Percentiles rank a stretch among this genome's conserved stretches.
phyloP scores from a whole-genome alignment of 1,140 invertebrate species.

The Mylabris phalerata region DNA sequence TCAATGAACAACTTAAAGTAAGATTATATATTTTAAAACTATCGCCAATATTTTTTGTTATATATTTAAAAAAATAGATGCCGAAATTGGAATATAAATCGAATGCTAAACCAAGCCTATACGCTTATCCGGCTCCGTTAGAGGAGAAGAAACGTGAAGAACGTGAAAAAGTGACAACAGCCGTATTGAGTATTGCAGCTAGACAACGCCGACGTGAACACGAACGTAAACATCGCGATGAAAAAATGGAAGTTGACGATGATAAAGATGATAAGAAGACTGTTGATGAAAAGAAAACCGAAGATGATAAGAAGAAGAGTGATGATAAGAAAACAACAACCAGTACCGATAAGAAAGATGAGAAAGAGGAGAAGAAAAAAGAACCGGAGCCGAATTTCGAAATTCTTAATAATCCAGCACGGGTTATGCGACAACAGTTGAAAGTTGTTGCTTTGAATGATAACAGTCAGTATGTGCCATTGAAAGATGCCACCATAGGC shows the following conservation, averaged over 20 bases:
- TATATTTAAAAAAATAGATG: conserved; percentile 56
- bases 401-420: conserved; percentile 88
- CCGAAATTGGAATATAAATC: conserved; percentile 91
- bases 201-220: conserved; percentile 75
- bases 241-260: conserved; percentile 48
- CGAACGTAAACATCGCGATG: conserved; percentile 50
- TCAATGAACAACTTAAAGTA: conserved; percentile 86
- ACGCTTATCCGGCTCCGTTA: conserved; percentile 92
- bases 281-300: conserved; percentile 34
- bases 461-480: conserved; percentile 68
- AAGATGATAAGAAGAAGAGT: conserved; percentile 39
- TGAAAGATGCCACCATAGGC: conserved; percentile 90
- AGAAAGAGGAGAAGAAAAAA: conserved; percentile 62
- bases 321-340: conserved; percentile 28
- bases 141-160: conserved; percentile 98
- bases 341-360: conserved; percentile 40
- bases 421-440: conserved; percentile 88
- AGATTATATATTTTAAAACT: neutral
- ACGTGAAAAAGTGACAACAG: conserved; percentile 91
- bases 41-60: neutral
- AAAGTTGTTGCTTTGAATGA: conserved; percentile 81
- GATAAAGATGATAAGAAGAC: conserved; percentile 50
- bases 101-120: conserved; percentile 88
- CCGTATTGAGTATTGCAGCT: conserved; percentile 94
- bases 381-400: conserved; percentile 86